Evolutionary conservation across 2,113 vertebrate species (phyloP), one percentile per base, ranked within the genome.

Genomic region (Rhagologus leucostigma): DNA sequence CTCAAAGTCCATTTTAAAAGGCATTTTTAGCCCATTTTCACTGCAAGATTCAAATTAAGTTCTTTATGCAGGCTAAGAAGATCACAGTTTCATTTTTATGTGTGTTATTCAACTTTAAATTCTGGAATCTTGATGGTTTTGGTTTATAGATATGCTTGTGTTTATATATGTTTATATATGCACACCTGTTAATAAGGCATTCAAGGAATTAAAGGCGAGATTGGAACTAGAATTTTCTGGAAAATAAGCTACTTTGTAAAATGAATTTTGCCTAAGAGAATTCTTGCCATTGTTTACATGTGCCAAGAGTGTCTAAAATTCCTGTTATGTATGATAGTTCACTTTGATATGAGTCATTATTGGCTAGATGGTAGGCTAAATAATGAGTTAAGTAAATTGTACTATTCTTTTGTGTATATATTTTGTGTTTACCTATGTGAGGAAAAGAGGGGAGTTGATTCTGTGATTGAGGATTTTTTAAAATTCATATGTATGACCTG

Each of bases 401-500:
- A 26, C 15, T 42, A 11, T 47, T 37, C 14, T 50, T 50, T 73
- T 64, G 33, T 60, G 17, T 52, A 20, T 81, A 39, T 59, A 29
- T 26, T 77, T 64, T 53, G 4, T 56, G 13, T 60, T 41, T 62
- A 22, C 10, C 29, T 41, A 16, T 27, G 26, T 50, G 39, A 50
- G 79, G 35, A 14, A 53, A 33, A 75, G 41, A 73, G 30, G 13
- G 13, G 64, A 68, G n/a, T 32, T 32, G 19, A 42, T 49, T 53
- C 53, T 1, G 4, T 46, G 27, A 13, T 15, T 59, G 22, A 49
- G 2, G 0, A 2, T 53, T 80, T 57, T 20, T 9, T 27, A 50
- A 67, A 57, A 46, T 46, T 20, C 2, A 2, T 60, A 19, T 41
- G 5, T 84, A 19, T n/a, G 59, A 62, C 10, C 15, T 53, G 16